Evolutionary conservation across 2,113 vertebrate genomes (phyloP), one percentile per base, ranked within the genome.

Genomic region (Cynocephalus volans): DNA sequence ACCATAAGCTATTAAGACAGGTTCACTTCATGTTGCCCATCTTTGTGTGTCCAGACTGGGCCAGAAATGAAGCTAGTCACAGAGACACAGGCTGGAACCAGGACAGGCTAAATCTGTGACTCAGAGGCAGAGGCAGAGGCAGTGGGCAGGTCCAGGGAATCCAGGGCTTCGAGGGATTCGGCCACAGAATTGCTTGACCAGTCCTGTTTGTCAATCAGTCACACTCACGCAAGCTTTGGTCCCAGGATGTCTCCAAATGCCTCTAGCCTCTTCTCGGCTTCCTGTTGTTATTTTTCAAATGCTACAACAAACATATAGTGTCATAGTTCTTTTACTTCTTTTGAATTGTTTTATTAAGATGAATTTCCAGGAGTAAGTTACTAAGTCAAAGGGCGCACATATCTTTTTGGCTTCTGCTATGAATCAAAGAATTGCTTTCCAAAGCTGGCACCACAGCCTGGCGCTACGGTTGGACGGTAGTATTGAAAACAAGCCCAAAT

Each of bases 81-180:
- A 23, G 80, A 92, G 85, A 60, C 54, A 33, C 64, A 12, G 33
- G 69, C 33, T 33, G 58, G 64, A 83, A 52, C 56, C n/a, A 28
- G 52, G 67, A 50, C 5, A 54, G 50, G 75, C 50, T 45, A 18
- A 36, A 5, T 26, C 31, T 75, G 79, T 48, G 50, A 50, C 83
- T 26, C 60, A 76, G 48, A 76, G 48, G 73, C 45, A 45, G 69
- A 36, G 58, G 41, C 67, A 79, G 56, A 52, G 52, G 75, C 23
- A 14, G 7, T 0, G 31, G n/a, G 8, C 6, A 7, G 11, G 24
- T 17, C 19, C 5, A 0, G 1, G 6, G n/a, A 24, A 23, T 41
- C 73, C 15, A 11, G 69, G 87, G 21, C n/a, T 8, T 21, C 23
- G 1, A 21, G 67, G 7, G 1, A 4, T 15, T 45, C 36, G 0